Conservation (phyloP, 1,140 invertebrate genomes). For the Sycobia sp. region DNA sequence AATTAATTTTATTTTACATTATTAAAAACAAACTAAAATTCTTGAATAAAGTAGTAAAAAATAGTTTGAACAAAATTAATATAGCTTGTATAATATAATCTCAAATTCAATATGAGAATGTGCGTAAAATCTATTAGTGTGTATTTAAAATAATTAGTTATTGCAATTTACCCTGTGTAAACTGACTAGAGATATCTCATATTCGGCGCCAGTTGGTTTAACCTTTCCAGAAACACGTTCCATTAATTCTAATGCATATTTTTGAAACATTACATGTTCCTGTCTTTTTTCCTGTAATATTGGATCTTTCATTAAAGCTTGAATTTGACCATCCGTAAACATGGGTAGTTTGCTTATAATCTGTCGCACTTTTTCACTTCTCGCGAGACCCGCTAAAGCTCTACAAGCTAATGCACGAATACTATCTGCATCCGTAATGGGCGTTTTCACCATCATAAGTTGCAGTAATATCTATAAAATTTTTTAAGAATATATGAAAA, state of each 20-base stretch:
- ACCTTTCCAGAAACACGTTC: slow-evolving; percentile 91
- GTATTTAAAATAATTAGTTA: too few species aligned
- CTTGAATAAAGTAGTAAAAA: neutral
- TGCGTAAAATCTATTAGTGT: too few species aligned
- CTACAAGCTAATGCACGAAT: slow-evolving; percentile 90
- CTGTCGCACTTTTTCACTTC: slow-evolving; percentile 90
- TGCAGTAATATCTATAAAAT: slow-evolving; percentile 68
- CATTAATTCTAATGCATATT: slow-evolving; percentile 89
- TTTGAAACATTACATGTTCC: slow-evolving; percentile 95
- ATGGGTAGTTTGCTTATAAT: slow-evolving; percentile 95
- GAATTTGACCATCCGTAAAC: slow-evolving; percentile 91
- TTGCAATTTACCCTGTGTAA: slow-evolving; percentile 72
- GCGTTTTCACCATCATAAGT: slow-evolving; percentile 88
- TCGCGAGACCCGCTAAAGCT: slow-evolving; percentile 87
- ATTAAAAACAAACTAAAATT: neutral
- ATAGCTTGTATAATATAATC: neutral
- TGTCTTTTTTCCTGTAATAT: slow-evolving; percentile 93
- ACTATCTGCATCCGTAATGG: slow-evolving; percentile 95
- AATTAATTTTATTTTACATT: slow-evolving; percentile 1
- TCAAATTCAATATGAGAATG: neutral
- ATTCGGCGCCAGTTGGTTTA: slow-evolving; percentile 77
- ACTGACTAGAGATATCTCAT: slow-evolving; percentile 83
- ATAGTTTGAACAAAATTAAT: neutral
- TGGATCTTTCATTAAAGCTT: slow-evolving; percentile 93
- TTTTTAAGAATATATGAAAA: neutral